Evolutionary conservation across 2,797 vertebrate genomes (phyloP), one percentile per base, ranked within the genome.

Genomic region (Hypotaenidia philippensis): DNA sequence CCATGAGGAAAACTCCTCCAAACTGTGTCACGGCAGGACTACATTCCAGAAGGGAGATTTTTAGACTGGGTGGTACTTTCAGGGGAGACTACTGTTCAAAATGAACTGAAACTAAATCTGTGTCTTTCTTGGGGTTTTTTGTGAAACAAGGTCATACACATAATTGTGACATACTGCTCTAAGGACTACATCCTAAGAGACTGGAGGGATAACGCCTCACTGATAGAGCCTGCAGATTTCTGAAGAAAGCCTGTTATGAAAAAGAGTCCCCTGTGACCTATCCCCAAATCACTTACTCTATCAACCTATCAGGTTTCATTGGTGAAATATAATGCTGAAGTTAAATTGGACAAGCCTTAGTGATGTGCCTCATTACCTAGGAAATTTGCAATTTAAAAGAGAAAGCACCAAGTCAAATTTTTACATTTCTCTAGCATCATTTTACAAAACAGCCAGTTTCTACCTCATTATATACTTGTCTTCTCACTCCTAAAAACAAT

Each of bases 11-110:
- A 90, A 88, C 64, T 92, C 82, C 83, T 85, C 74, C 41, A 55
- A 57, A 20, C 6, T 56, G 61, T 93, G 89, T 96, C 87, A 90
- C 2, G 1, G 19, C 26, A 85, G 44, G 93, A 90, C 11, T 40
- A 6, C 74, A 91, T 95, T 97, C 91, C 92, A 94, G 76, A 96
- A 93, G 23, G 13, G n/a, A 27, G 68, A 77, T 53, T 90, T 83
- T 84, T 75, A 29, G 76, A 13, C 32, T 44, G 72, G 17, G 57
- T 89, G 83, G 77, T 63, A 56, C 89, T 71, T 91, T 92, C 83
- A 83, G 90, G 79, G 91, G 68, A 86, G 36, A 93, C 31, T 57
- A 34, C 65, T 91, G 31, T 77, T 96, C 17, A 84, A 83, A 92
- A 79, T 63, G 21, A 96, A 69, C 93, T 87, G 57, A 38, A 93